Evolutionary conservation across 2,888 invertebrate species (phyloP), one percentile per base, ranked within the genome.

Genomic region (Eledone cirrhosa): DNA sequence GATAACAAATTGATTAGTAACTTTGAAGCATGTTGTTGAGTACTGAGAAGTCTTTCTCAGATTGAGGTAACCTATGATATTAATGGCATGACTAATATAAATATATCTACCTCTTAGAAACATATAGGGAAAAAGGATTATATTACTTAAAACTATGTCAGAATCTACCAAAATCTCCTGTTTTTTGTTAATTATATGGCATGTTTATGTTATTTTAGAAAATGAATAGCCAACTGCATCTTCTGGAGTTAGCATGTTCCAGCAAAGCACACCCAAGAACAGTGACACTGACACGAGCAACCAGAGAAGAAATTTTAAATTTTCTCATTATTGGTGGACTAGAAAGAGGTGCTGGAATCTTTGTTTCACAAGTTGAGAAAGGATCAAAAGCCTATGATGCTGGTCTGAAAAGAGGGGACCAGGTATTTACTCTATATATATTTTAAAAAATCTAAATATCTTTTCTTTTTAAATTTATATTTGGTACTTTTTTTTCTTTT

Each of bases 341-440:
- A 91, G 98, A 98, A 89, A 93, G 95, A 87, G 95, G 95, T 80
- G 96, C 95, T 92, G 97, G 97, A 78, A 96, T 99, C 85, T 99
- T 97, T 92, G 95, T 99, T 84, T 94, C 96, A 41, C 96, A 97
- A 82, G 97, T 98, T 33, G 97, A 98, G 89, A 95, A 95, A 86
- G 94, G 94, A 83, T 96, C 97, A 2, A 97, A 97, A 91, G 97
- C 98, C 13, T 97, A 97, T 91, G 97, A 97, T 90, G 96, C 97
- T 33, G 99, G 99, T 0, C 92, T 99, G 77, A 98, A 98, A 91
- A 93, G 98, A 78, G 99, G 98, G 65, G 99, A 99, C 92, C 98
- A 99, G 89, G 91, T 92, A 80, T 77, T n/a, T 65, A 5, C 22
- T 65, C 27, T 65, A 27, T n/a, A n/a, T 65, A 65, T 13, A 24